These are phyloP conservation scores for Spilosoma lubricipeda DNA, from an alignment of 2,888 invertebrate genomes.

Conservation along the genomic window DNA sequence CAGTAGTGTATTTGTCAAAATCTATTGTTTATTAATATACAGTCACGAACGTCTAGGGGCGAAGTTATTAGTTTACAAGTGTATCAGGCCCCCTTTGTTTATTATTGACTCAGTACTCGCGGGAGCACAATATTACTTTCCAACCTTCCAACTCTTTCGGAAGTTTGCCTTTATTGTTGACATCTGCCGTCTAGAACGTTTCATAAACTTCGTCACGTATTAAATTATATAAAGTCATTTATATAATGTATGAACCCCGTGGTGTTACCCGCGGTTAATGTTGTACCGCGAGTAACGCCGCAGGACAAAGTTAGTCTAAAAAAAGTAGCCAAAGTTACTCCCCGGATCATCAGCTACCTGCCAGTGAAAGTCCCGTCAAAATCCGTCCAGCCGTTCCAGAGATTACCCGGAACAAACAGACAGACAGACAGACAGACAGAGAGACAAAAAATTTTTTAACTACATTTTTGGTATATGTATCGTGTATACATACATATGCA, in stretches of 20 bases:
- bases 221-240: slow-evolving; percentile 66
- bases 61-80: slow-evolving; percentile 85
- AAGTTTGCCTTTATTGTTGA: slow-evolving; percentile 84
- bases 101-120: slow-evolving; percentile 79
- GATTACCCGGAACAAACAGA: no score
- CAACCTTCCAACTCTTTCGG: slow-evolving; percentile 85
- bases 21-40: slow-evolving; percentile 78
- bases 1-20: slow-evolving; percentile 64
- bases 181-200: slow-evolving; percentile 80
- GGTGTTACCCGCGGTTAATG: no score
- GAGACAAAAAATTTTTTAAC: no score
- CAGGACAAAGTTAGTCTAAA: no score
- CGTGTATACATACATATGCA: no score
- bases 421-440: no score
- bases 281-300: no score
- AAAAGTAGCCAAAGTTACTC: no score
- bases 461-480: no score
- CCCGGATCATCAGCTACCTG: no score
- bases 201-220: slow-evolving; percentile 68
- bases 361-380: no score
- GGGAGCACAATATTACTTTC: slow-evolving; percentile 73
- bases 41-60: slow-evolving; percentile 66
- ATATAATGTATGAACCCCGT: slow-evolving; percentile 46
- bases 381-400: no score
- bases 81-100: slow-evolving; percentile 85